Percentiles rank a stretch among this genome's conserved stretches.
phyloP scores from a whole-genome alignment of 2,113 vertebrate genomes.

The Misgurnus mizolepis region DNA sequence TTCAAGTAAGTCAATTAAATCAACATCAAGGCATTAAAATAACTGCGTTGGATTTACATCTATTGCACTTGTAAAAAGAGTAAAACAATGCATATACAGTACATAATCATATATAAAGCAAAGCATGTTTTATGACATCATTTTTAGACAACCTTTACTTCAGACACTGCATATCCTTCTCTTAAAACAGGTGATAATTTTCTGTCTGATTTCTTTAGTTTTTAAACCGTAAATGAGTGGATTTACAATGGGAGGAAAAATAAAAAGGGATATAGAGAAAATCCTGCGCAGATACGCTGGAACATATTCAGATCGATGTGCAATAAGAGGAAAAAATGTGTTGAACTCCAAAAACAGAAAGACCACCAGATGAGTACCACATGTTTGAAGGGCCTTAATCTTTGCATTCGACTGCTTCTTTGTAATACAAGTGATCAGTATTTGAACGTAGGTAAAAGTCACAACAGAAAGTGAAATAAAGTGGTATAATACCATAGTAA shows the following conservation, averaged over 20 bases:
- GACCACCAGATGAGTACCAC: slow-evolving; percentile 69
- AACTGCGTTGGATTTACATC: too few species aligned
- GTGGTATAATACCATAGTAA: slow-evolving; percentile 51
- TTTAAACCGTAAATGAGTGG: slow-evolving; percentile 12
- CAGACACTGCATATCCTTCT: neutral
- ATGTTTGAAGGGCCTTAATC: slow-evolving; percentile 73
- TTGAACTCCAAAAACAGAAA: slow-evolving; percentile 55
- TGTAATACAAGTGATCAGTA: slow-evolving; percentile 53
- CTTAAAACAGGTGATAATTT: neutral
- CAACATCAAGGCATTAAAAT: too few species aligned
- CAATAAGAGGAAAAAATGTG: slow-evolving; percentile 18
- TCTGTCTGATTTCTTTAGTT: slow-evolving; percentile 7
- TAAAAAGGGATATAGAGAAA: neutral
- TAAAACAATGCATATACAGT: too few species aligned
- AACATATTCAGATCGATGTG: neutral
- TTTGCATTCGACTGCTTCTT: slow-evolving; percentile 65
- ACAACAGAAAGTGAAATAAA: neutral
- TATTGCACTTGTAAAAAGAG: too few species aligned
- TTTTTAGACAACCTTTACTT: slow-evolving; percentile 16
- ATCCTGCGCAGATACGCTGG: neutral
- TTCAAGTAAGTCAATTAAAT: too few species aligned
- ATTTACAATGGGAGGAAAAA: slow-evolving; percentile 13
- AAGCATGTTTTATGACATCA: too few species aligned
- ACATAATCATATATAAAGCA: too few species aligned
- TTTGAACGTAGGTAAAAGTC: slow-evolving; percentile 63